Evolutionary conservation across 2,888 invertebrate species (phyloP).

Genomic region (Mechanitis messenoides): DNA sequence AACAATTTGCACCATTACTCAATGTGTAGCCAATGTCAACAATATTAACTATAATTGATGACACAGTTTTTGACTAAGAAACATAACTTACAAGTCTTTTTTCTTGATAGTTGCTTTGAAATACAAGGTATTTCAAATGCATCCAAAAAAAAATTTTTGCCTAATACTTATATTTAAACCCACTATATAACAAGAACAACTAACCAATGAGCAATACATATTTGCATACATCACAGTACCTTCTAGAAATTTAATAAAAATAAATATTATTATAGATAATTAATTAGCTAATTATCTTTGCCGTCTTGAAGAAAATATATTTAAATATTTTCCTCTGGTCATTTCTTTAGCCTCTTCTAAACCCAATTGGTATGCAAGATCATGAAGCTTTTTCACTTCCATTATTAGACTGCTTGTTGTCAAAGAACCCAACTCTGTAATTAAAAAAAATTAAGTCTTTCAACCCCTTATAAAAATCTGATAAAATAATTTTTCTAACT

Average conservation of each 20-base stretch:
- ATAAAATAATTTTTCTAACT: too few species aligned
- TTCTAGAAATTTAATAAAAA: neutral
- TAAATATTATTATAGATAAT: neutral
- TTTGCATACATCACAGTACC: conserved; percentile 1
- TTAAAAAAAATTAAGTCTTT: neutral
- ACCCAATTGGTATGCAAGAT: conserved; percentile 95
- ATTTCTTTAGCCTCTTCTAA: conserved; percentile 97
- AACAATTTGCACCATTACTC: too few species aligned
- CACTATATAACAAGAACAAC: neutral
- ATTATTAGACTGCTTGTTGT: conserved; percentile 90
- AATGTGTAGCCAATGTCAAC: too few species aligned
- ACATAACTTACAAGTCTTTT: too few species aligned
- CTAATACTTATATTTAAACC: conserved; percentile 1
- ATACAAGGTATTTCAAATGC: neutral
- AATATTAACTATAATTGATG: too few species aligned
- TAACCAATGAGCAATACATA: neutral
- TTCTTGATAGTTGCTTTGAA: neutral
- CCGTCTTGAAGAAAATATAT: conserved; percentile 80
- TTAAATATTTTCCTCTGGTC: conserved; percentile 95
- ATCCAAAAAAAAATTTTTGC: neutral
- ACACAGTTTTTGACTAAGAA: too few species aligned
- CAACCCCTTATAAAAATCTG: too few species aligned
- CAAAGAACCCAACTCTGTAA: conserved; percentile 83
- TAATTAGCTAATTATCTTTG: conserved; percentile 42
- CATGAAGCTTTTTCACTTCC: conserved; percentile 95